These are phyloP conservation scores for Tragulus kanchil DNA, from an alignment of 2,113 vertebrate species.

Conservation along the genomic window DNA sequence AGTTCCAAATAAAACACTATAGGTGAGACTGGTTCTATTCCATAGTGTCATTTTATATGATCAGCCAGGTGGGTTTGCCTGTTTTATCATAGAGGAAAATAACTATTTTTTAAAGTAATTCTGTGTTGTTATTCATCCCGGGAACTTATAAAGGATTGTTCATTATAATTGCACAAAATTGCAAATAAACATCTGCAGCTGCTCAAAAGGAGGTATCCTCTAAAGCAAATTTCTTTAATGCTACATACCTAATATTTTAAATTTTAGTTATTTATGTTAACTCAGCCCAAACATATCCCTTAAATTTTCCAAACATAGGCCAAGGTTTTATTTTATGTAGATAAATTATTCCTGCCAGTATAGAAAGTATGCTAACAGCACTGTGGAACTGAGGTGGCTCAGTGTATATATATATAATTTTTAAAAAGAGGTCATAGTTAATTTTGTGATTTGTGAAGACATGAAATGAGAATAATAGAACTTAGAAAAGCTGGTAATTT, in stretches of 20 bases:
- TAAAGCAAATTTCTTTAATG: constrained; percentile 41
- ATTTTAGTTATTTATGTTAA: not conserved
- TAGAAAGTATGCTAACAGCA: not conserved
- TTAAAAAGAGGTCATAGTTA: not conserved
- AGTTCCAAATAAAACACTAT: not conserved
- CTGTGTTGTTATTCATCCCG: not conserved
- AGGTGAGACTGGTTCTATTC: not conserved
- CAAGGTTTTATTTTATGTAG: not conserved
- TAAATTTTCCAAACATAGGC: constrained; percentile 16
- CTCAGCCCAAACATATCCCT: not conserved
- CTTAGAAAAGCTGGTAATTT: not conserved
- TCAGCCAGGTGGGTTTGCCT: constrained; percentile 19
- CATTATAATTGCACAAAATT: constrained; percentile 68
- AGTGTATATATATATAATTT: not conserved
- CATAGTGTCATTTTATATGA: not conserved
- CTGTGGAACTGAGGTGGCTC: not conserved
- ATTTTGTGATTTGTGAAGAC: not conserved
- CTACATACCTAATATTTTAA: not conserved
- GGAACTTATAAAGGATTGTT: not conserved
- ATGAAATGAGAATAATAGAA: not conserved
- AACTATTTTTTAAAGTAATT: constrained; percentile 60
- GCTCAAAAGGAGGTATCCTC: not conserved
- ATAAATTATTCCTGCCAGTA: not conserved
- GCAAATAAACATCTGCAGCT: constrained; percentile 66
- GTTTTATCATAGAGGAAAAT: constrained; percentile 42